Evolutionary conservation across 2,888 invertebrate genomes (phyloP).

Genomic region (Lypha dubia): DNA sequence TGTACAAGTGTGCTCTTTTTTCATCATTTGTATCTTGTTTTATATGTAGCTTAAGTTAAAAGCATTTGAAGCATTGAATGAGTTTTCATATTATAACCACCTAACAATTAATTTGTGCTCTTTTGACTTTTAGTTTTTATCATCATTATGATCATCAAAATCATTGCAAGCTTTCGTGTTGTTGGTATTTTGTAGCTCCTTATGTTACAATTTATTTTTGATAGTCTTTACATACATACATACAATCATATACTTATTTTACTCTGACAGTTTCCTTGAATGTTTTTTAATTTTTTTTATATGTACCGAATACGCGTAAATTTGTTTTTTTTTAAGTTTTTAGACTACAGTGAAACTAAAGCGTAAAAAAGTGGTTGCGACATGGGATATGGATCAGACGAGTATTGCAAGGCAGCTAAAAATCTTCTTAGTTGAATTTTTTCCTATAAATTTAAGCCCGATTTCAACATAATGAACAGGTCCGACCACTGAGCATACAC

Average conservation of each 20-base stretch:
- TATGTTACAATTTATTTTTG: slow-evolving; percentile 51
- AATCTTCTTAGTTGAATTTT: no score
- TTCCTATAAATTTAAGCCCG: no score
- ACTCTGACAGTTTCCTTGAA: slow-evolving; percentile 65
- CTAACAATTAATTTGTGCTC: slow-evolving; percentile 68
- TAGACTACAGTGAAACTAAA: slow-evolving; percentile 28
- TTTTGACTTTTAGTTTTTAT: slow-evolving; percentile 57
- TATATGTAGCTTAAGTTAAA: slow-evolving; percentile 47
- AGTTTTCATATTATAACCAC: slow-evolving; percentile 48
- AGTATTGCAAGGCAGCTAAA: no score
- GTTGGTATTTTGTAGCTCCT: slow-evolving; percentile 51
- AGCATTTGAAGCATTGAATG: slow-evolving; percentile 26
- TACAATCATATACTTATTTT: slow-evolving; percentile 5
- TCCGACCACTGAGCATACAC: no score
- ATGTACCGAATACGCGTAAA: slow-evolving; percentile 26
- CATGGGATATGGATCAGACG: no score
- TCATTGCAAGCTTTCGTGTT: slow-evolving; percentile 33
- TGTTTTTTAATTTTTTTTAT: slow-evolving; percentile 13
- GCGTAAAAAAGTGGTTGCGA: no score
- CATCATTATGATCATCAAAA: slow-evolving; percentile 16
- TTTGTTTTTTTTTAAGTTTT: not conserved
- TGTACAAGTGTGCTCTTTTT: slow-evolving; percentile 26
- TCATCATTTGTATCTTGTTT: slow-evolving; percentile 22
- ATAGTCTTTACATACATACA: not conserved
- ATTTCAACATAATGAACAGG: no score